Percentiles rank a stretch among this genome's conserved stretches.
Conservation (phyloP, 2,113 vertebrate species). For the Sander vitreus region DNA sequence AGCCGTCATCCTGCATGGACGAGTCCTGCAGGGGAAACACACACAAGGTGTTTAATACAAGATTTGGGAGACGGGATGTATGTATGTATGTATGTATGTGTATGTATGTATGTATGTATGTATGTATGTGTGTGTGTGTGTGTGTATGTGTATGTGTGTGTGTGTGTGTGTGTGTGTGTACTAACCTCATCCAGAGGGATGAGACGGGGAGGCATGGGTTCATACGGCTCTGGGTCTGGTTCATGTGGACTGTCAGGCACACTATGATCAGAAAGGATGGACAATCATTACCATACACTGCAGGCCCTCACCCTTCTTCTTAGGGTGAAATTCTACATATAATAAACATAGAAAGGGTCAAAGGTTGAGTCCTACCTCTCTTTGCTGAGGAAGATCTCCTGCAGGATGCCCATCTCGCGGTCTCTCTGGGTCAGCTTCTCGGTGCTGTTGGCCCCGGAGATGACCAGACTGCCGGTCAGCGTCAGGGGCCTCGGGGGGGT, state of each 20-base stretch:
- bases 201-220: constrained; percentile 90
- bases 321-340: neutral
- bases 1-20: constrained; percentile 86
- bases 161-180: neutral
- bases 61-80: neutral
- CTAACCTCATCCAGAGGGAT: constrained; percentile 93
- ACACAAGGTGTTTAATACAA: neutral
- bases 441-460: constrained; percentile 88
- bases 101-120: neutral
- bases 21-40: constrained; percentile 84
- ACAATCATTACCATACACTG: neutral
- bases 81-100: neutral
- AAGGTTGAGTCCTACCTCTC: constrained; percentile 86
- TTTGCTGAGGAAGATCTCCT: constrained; percentile 96
- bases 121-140: neutral
- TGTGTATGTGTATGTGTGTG: neutral
- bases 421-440: constrained; percentile 92
- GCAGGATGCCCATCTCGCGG: constrained; percentile 93
- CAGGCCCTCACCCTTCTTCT: neutral
- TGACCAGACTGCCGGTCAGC: constrained; percentile 85
- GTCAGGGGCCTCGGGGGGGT: constrained; percentile 86
- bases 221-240: constrained; percentile 92
- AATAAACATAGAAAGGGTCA: neutral
- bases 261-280: constrained; percentile 45
- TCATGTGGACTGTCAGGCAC: constrained; percentile 90